These are phyloP conservation scores for Mystacides longicornis DNA, from an alignment of 2,888 invertebrate species.

Conservation along the genomic window DNA sequence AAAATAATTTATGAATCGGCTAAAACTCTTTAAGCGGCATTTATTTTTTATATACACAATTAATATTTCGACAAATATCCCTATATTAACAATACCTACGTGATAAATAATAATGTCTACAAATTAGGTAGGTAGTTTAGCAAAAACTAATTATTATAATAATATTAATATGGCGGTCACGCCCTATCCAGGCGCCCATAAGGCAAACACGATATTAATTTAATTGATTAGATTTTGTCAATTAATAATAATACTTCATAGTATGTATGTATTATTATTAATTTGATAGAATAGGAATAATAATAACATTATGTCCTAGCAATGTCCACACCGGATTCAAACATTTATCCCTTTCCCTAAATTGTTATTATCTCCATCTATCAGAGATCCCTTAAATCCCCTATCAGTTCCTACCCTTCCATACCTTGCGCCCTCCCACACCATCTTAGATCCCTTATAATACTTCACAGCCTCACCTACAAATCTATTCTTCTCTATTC, in stretches of 20 bases:
- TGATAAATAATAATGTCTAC: too few species aligned
- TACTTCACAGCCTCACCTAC: neutral
- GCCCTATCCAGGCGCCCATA: too few species aligned
- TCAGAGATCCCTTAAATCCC: conserved; percentile 5
- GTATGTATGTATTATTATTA: neutral
- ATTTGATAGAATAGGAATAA: conserved; percentile 1
- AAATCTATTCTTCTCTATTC: neutral
- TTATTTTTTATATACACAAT: too few species aligned
- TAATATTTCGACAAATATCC: too few species aligned
- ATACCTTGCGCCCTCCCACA: neutral
- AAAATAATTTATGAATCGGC: too few species aligned
- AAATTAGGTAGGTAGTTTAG: too few species aligned
- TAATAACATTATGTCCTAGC: neutral
- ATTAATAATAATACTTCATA: neutral
- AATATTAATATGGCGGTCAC: neutral
- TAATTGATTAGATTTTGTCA: neutral
- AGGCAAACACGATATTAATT: too few species aligned
- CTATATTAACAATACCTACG: too few species aligned
- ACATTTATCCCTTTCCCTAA: conserved; percentile 3
- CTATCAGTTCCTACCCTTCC: neutral
- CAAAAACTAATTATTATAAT: neutral
- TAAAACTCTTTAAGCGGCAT: too few species aligned
- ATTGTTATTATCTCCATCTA: conserved; percentile 8
- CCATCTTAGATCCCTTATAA: neutral
- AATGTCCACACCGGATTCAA: conserved; percentile 3